Evolutionary conservation across 1,140 invertebrate species (phyloP).

Genomic region (Eurosta solidaginis): DNA sequence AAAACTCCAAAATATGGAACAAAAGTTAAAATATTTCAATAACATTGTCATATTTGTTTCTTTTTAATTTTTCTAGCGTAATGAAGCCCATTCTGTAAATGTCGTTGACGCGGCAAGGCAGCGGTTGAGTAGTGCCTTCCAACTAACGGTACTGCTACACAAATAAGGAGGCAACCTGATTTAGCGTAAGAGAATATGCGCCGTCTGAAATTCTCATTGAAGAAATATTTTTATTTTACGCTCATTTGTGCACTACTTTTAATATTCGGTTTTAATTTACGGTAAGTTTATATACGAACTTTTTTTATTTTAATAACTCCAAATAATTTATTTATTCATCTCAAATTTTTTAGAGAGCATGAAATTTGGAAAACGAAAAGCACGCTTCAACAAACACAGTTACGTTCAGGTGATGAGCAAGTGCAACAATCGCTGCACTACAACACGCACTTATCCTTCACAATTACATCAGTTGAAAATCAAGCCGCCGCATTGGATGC

Average conservation of each 20-base stretch:
- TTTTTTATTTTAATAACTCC: background rate
- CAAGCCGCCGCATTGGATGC: background rate
- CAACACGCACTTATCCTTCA: background rate
- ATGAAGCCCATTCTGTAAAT: slow-evolving; percentile 10
- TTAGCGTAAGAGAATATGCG: slow-evolving; percentile 38
- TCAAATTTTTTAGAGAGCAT: slow-evolving; percentile 42
- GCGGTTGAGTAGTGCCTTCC: slow-evolving; percentile 22
- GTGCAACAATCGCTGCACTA: slow-evolving; percentile 37
- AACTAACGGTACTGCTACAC: background rate
- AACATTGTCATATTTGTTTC: background rate
- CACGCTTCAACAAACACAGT: slow-evolving; percentile 30
- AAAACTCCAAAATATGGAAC: background rate
- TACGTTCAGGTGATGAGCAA: slow-evolving; percentile 36
- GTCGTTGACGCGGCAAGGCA: slow-evolving; percentile 1
- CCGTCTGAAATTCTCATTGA: slow-evolving; percentile 57
- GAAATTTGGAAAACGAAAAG: slow-evolving; percentile 54
- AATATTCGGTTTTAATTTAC: slow-evolving; percentile 58
- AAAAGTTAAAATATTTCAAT: background rate
- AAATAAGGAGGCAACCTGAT: background rate
- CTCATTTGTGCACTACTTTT: slow-evolving; percentile 53
- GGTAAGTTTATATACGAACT: slow-evolving; percentile 37
- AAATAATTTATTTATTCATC: background rate
- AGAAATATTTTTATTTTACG: slow-evolving; percentile 58
- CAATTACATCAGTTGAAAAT: background rate
- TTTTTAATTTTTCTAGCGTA: background rate